A percentile compares a stretch with the other conserved stretches of the same genome.
Conservation (phyloP, 2,113 vertebrate genomes). For the Condylura cristata region DNA sequence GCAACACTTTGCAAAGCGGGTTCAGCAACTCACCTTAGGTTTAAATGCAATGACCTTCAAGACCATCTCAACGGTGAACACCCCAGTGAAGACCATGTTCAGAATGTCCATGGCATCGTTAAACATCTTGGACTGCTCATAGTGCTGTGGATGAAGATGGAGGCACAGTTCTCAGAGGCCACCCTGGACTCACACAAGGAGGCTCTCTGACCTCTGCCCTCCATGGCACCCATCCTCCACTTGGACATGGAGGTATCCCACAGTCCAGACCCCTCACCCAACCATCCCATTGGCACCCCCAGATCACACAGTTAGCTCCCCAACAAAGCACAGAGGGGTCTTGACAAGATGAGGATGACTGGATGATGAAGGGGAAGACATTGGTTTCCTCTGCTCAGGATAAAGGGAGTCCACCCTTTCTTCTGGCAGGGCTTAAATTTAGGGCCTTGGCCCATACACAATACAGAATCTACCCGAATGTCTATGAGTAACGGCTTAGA, state of each 20-base stretch:
- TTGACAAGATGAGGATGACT: conserved; percentile 27
- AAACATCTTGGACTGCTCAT: conserved; percentile 96
- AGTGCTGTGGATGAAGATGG: conserved; percentile 89
- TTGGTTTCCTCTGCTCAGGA: conserved; percentile 1
- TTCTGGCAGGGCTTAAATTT: not conserved
- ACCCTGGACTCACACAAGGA: not conserved
- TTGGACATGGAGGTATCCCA: not conserved
- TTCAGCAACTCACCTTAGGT: conserved; percentile 92
- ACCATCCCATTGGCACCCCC: not conserved
- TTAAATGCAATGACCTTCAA: conserved; percentile 99
- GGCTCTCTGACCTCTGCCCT: not conserved
- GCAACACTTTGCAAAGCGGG: conserved; percentile 63
- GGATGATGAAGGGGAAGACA: conserved; percentile 4
- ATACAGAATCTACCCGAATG: not conserved
- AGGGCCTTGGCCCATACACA: not conserved
- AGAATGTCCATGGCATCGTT: conserved; percentile 99
- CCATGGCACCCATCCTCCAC: not conserved
- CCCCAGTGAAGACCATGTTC: conserved; percentile 99
- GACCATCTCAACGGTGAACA: conserved; percentile 99
- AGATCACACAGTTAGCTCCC: not conserved
- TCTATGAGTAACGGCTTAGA: not conserved
- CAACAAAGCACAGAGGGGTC: not conserved
- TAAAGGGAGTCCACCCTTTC: conserved; percentile 15
- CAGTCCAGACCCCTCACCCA: not conserved
- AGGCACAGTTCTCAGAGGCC: not conserved